Evolutionary conservation across 2,113 vertebrate species (phyloP).

Genomic region (Pseudonaja textilis): DNA sequence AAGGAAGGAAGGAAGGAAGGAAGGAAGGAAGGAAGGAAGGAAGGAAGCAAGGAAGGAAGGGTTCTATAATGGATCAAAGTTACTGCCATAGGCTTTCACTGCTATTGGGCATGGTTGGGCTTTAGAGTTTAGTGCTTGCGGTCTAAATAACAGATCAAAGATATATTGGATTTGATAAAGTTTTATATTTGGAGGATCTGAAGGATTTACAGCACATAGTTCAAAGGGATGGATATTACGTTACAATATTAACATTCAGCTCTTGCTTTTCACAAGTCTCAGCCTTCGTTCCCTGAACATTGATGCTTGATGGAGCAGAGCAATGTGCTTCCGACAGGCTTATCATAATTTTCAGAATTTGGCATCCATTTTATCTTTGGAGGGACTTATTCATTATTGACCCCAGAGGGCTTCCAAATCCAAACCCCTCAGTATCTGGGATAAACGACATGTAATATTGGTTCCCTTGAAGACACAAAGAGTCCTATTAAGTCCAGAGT

Average conservation of each 20-base stretch:
- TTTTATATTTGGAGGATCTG: neutral
- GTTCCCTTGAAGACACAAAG: neutral
- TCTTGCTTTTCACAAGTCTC: neutral
- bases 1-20: no score
- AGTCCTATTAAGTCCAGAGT: neutral
- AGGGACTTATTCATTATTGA: neutral
- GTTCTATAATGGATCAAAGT: neutral
- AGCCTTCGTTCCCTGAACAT: neutral
- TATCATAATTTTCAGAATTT: neutral
- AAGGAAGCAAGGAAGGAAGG: no score
- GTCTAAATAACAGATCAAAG: neutral
- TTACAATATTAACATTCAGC: neutral
- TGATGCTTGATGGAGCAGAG: neutral
- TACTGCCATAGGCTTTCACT: neutral
- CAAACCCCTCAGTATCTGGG: neutral
- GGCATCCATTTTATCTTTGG: neutral
- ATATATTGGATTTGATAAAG: neutral
- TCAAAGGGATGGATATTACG: neutral
- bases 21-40: no score
- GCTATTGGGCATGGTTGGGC: neutral
- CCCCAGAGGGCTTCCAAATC: neutral
- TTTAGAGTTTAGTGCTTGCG: neutral
- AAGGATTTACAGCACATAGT: neutral
- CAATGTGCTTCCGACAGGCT: conserved; percentile 19
- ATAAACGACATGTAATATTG: neutral